These are phyloP conservation scores for Pachyuromys duprasi DNA, from an alignment of 2,797 vertebrate genomes.

Conservation along the genomic window DNA sequence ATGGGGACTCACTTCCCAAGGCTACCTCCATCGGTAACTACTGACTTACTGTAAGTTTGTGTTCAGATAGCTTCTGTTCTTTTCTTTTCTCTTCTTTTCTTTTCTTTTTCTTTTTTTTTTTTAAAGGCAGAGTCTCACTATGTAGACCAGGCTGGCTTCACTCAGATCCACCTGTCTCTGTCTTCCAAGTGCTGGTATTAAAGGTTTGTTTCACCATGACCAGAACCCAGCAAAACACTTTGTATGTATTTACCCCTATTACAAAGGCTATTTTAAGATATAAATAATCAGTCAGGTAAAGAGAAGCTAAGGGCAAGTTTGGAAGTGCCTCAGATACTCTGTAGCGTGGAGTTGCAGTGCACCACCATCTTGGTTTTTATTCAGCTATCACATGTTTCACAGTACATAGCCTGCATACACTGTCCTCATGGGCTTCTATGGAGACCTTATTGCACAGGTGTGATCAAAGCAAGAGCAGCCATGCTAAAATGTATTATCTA, in stretches of 20 bases:
- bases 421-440: background rate
- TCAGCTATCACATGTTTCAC: background rate
- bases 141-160: background rate
- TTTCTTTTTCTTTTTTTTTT: background rate
- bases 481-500: background rate
- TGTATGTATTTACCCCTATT: background rate
- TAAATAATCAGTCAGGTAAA: background rate
- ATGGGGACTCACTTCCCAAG: background rate
- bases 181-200: background rate
- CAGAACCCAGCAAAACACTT: background rate
- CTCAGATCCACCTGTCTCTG: background rate
- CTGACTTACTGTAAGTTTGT: background rate
- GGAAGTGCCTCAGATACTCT: background rate
- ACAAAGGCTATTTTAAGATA: background rate
- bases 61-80: background rate
- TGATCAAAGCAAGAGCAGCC: background rate
- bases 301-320: background rate
- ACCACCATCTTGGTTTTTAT: background rate
- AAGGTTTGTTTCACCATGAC: background rate
- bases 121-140: background rate
- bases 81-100: background rate
- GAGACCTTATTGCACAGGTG: background rate
- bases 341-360: background rate
- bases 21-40: background rate
- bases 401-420: background rate